phyloP scores from a whole-genome alignment of 1,140 invertebrate species.

The Cheumatopsyche charites region DNA sequence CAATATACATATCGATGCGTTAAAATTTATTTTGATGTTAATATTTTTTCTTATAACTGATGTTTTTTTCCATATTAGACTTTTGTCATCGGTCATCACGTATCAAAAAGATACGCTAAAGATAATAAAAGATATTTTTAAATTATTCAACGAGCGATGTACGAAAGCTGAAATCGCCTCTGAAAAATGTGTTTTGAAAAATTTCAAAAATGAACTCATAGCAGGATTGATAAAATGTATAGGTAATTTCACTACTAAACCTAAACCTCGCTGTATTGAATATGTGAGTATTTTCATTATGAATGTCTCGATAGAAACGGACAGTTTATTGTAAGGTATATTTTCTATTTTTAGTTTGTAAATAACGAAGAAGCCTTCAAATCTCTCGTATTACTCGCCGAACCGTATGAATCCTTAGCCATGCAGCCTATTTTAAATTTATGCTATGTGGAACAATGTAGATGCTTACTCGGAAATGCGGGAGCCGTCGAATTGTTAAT shows the following conservation, averaged over 20 bases:
- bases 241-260: constrained; percentile 57
- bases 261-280: constrained; percentile 55
- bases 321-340: no score
- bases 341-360: constrained; percentile 56
- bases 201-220: constrained; percentile 55
- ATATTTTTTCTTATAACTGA: not conserved
- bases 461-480: constrained; percentile 55
- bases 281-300: constrained; percentile 51
- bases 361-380: constrained; percentile 59
- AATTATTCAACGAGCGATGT: constrained; percentile 56
- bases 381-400: constrained; percentile 57
- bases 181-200: constrained; percentile 44
- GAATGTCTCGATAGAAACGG: no score
- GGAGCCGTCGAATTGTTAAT: constrained; percentile 58
- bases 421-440: constrained; percentile 60
- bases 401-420: constrained; percentile 54
- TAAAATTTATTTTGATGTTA: not conserved
- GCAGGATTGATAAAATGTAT: constrained; percentile 59
- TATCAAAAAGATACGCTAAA: constrained; percentile 59
- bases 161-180: constrained; percentile 52
- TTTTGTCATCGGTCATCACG: constrained; percentile 56
- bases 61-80: constrained; percentile 43
- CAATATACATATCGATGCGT: not conserved
- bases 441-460: constrained; percentile 55
- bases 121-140: constrained; percentile 54